These are phyloP conservation scores for Antheraea pernyi DNA, from an alignment of 1,140 invertebrate species.

Conservation along the genomic window DNA sequence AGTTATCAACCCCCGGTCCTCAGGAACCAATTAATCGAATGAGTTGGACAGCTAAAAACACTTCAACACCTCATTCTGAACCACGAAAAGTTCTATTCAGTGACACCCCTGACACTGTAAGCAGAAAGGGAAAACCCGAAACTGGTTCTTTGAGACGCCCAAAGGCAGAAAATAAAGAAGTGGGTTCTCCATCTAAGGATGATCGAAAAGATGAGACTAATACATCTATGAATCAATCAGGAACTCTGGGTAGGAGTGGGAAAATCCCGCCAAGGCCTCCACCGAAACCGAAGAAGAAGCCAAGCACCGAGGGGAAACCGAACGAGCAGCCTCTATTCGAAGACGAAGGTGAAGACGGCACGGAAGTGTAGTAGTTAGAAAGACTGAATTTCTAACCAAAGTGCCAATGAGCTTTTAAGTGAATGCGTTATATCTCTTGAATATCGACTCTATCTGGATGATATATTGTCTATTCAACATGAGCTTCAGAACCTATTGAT, in stretches of 20 bases:
- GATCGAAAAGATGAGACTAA: slow-evolving; percentile 63
- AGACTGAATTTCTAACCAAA: slow-evolving; percentile 36
- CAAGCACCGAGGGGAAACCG: slow-evolving; percentile 67
- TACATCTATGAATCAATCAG: slow-evolving; percentile 56
- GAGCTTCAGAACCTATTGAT: neutral
- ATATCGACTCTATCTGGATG: slow-evolving; percentile 14
- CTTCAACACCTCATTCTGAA: slow-evolving; percentile 67
- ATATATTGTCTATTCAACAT: neutral
- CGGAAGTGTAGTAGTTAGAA: slow-evolving; percentile 84
- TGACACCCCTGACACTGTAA: slow-evolving; percentile 52
- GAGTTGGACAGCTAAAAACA: slow-evolving; percentile 76
- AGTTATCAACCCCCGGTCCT: slow-evolving; percentile 63
- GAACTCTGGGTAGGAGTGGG: slow-evolving; percentile 71
- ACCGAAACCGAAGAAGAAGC: slow-evolving; percentile 89
- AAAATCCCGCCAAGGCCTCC: slow-evolving; percentile 90
- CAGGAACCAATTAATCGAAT: slow-evolving; percentile 66
- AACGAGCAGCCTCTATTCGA: slow-evolving; percentile 87
- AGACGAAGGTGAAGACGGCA: slow-evolving; percentile 92
- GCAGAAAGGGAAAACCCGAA: slow-evolving; percentile 67
- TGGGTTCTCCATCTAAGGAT: slow-evolving; percentile 60
- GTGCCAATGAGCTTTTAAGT: slow-evolving; percentile 73
- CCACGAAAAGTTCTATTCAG: slow-evolving; percentile 56
- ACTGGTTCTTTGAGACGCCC: slow-evolving; percentile 66
- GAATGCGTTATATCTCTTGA: slow-evolving; percentile 16
- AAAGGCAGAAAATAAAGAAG: slow-evolving; percentile 50